Evolutionary conservation across 1,140 invertebrate species (phyloP), one percentile per base, ranked within the genome.

Genomic region (Bombus sibiricus): DNA sequence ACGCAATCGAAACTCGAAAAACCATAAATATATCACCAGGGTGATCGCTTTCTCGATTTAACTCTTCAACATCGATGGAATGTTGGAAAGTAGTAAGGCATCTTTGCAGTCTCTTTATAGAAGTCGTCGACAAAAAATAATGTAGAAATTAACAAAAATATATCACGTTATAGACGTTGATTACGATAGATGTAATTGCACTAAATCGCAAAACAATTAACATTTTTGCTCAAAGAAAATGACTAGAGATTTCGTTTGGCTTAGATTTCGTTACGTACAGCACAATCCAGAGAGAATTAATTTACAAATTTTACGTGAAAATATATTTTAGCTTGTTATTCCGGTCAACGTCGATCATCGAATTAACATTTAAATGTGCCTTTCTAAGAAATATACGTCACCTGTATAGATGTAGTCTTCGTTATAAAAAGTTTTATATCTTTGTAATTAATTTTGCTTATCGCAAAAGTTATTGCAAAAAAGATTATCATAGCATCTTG

Each of bases 401-500:
- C 0, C 59, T n/a, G 28, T n/a, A n/a, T n/a, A 13, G 59, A n/a
- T 9, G 3, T n/a, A 10, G 59, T n/a, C 3, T 62, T 62, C 10
- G 28, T n/a, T 62, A 12, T 28, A n/a, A 13, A 5, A n/a, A 62
- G 3, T 1, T 62, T 10, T 4, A 62, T n/a, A n/a, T 6, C 9
- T 32, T 34, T 34, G 25, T 25, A 13, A 47, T 66, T 59, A 68
- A 79, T 68, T 68, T 64, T 15, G 4, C 12, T n/a, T 34, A 39
- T 37, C n/a, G 13, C 34, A 22, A n/a, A 18, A 10, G 34, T 37
- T 69, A 72, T 72, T n/a, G 12, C 39, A 72, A 72, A 43, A 43
- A 34, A 3, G 39, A 68, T 47, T 78, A 73, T 75, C 64, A 59
- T n/a, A 57, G 62, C 71, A 81, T 74, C 82, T 83, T 32, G 76